These are phyloP conservation scores for Ailurus styani DNA, from an alignment of 2,113 vertebrate species.

Conservation along the genomic window DNA sequence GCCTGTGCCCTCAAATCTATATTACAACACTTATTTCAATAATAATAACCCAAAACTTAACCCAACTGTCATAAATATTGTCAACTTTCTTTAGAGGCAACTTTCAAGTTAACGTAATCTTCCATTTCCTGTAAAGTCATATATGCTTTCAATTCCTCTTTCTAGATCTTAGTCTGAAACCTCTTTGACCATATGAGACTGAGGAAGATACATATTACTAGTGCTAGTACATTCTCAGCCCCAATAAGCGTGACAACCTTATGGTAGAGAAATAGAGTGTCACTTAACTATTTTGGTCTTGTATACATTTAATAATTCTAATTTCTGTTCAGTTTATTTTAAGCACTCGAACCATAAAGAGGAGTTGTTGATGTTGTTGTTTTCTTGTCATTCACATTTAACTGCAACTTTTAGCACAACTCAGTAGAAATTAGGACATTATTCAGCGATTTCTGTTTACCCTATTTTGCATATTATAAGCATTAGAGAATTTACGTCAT, in stretches of 20 bases:
- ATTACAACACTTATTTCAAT: not conserved
- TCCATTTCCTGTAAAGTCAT: not conserved
- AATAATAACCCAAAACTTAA: not conserved
- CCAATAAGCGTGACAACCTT: not conserved
- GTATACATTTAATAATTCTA: not conserved
- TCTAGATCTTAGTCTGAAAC: not conserved
- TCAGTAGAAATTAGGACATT: not conserved
- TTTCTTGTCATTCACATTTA: not conserved
- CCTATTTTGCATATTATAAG: not conserved
- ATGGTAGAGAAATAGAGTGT: not conserved
- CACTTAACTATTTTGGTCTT: not conserved
- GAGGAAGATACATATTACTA: not conserved
- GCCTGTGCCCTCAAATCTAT: not conserved
- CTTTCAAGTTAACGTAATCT: not conserved
- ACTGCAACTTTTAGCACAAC: not conserved
- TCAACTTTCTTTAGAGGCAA: not conserved
- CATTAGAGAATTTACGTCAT: not conserved
- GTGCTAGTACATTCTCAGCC: not conserved
- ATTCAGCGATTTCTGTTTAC: not conserved
- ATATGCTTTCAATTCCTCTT: not conserved
- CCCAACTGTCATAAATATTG: not conserved
- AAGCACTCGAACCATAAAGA: not conserved
- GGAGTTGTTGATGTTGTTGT: not conserved
- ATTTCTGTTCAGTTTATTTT: not conserved
- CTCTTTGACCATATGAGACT: not conserved